Conservation (phyloP, 2,113 vertebrate genomes). For the Chitala chitala region DNA sequence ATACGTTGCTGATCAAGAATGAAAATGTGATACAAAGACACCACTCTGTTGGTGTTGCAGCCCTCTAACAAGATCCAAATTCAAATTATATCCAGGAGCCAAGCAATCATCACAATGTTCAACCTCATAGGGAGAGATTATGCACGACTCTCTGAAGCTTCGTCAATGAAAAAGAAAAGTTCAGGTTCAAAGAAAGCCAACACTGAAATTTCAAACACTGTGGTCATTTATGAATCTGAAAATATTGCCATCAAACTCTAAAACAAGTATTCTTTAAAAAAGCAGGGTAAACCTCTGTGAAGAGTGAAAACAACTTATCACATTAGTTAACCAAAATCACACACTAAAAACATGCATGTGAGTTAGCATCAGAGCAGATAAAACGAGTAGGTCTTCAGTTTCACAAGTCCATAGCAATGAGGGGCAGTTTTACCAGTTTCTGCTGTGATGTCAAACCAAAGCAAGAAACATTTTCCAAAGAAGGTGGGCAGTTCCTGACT, state of each 20-base stretch:
- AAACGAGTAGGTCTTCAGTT: not conserved
- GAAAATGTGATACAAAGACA: conserved; percentile 2
- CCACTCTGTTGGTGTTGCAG: no score
- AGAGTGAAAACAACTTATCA: not conserved
- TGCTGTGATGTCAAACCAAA: not conserved
- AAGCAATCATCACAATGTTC: not conserved
- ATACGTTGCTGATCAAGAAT: no score
- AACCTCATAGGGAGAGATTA: not conserved
- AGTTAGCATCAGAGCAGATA: not conserved
- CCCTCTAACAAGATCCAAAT: no score
- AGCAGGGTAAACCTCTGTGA: not conserved
- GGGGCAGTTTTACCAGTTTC: not conserved
- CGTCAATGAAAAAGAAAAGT: not conserved
- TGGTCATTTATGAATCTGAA: not conserved
- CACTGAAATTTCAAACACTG: no score
- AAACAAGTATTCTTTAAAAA: not conserved
- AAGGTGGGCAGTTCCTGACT: not conserved
- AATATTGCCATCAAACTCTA: not conserved
- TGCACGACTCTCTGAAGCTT: not conserved
- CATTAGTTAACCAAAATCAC: not conserved
- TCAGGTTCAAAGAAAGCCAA: not conserved
- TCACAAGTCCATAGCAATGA: not conserved
- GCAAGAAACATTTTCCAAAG: not conserved
- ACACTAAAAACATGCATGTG: no score
- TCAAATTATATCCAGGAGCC: not conserved